These are phyloP conservation scores for Dioctria rufipes DNA, from an alignment of 2,888 invertebrate species.

Conservation along the genomic window DNA sequence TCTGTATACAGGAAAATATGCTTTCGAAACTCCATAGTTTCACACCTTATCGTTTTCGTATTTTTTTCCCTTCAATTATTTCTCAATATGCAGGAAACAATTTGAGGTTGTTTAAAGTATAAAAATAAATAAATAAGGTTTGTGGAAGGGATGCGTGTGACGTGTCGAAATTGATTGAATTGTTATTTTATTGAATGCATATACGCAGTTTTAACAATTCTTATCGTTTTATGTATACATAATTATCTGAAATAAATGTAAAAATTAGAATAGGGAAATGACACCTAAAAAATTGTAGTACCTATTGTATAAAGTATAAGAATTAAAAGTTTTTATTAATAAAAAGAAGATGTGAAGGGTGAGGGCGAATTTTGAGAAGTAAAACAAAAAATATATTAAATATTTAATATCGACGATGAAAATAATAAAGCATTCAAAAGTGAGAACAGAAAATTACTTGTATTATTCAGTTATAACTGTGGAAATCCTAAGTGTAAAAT, in stretches of 20 bases:
- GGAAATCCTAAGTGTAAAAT: conserved; percentile 24
- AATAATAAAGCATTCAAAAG: neutral
- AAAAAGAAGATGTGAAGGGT: neutral
- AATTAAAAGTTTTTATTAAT: neutral
- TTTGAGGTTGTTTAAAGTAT: neutral
- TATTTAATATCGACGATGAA: neutral
- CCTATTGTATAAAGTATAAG: neutral
- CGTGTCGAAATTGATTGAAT: neutral
- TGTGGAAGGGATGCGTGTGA: neutral
- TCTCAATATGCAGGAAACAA: neutral
- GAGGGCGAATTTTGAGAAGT: neutral
- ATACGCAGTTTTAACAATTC: neutral
- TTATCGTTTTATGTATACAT: conserved; percentile 2
- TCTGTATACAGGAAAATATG: no score
- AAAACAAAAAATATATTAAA: neutral
- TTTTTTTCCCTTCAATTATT: neutral
- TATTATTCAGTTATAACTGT: conserved; percentile 22
- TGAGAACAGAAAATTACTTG: neutral
- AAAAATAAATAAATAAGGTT: neutral
- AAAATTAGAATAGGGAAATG: neutral
- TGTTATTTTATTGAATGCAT: conserved; percentile 19
- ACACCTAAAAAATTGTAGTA: neutral
- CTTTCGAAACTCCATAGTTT: no score
- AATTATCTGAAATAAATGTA: neutral
- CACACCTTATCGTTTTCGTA: neutral